phyloP scores from a whole-genome alignment of 2,797 vertebrate species.

The Scarus forsteni region DNA sequence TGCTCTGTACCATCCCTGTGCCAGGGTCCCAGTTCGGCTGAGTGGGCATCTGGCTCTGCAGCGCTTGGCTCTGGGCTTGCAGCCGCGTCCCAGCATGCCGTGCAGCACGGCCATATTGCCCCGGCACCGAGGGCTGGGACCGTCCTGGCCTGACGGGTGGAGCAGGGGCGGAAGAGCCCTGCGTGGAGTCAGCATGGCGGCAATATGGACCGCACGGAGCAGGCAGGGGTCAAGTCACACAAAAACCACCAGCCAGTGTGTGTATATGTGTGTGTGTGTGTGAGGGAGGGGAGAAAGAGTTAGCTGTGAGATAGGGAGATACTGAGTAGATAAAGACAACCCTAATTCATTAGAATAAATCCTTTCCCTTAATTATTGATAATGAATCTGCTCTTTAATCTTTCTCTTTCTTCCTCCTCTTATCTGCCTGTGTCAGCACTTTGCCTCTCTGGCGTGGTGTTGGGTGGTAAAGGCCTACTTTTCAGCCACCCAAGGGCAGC shows the following conservation, averaged over 20 bases:
- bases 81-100: conserved; percentile 76
- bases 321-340: conserved; percentile 79
- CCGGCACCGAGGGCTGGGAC: conserved; percentile 58
- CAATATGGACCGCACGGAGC: conserved; percentile 79
- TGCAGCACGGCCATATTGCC: conserved; percentile 79
- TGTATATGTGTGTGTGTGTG: conserved; percentile 32
- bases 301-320: conserved; percentile 68
- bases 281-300: conserved; percentile 24
- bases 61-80: conserved; percentile 63
- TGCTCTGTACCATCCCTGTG: conserved; percentile 33
- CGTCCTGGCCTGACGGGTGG: conserved; percentile 50
- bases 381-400: conserved; percentile 83
- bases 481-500: conserved; percentile 79
- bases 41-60: conserved; percentile 76
- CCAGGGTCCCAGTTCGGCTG: conserved; percentile 57
- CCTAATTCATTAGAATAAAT: conserved; percentile 83
- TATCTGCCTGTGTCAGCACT: conserved; percentile 82
- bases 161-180: conserved; percentile 74
- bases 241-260: conserved; percentile 33
- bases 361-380: conserved; percentile 84
- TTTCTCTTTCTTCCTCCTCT: conserved; percentile 78
- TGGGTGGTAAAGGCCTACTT: conserved; percentile 78
- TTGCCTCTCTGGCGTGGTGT: conserved; percentile 72
- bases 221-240: conserved; percentile 73
- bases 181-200: conserved; percentile 76